Evolutionary conservation across 2,113 vertebrate genomes (phyloP).

Genomic region (Asarcornis scutulata): DNA sequence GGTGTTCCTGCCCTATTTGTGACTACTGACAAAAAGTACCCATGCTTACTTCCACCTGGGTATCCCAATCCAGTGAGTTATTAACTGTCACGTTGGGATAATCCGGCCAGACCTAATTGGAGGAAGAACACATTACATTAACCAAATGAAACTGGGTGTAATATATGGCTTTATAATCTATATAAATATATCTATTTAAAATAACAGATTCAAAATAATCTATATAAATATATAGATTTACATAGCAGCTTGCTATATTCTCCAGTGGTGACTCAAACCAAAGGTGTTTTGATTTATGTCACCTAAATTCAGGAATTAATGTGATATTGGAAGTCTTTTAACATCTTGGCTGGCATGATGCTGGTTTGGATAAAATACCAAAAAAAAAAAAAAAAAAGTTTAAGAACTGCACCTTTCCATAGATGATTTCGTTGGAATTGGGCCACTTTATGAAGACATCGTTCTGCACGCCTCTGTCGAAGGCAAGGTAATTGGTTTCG

Average conservation of each 20-base stretch:
- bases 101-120: constrained; percentile 92
- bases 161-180: not conserved
- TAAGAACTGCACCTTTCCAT: constrained; percentile 83
- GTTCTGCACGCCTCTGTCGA: constrained; percentile 62
- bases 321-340: not conserved
- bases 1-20: not conserved
- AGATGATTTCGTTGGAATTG: constrained; percentile 78
- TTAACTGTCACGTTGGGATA: constrained; percentile 79
- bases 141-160: no score
- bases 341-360: rapidly evolving
- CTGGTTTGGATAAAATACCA: not conserved
- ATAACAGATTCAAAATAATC: no score
- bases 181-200: no score
- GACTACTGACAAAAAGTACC: not conserved
- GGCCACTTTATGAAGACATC: constrained; percentile 93
- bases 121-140: not conserved
- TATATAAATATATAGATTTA: no score
- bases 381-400: not conserved
- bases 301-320: rapidly evolving
- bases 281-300: not conserved
- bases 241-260: no score
- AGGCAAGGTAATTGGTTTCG: constrained; percentile 85
- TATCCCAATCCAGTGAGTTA: constrained; percentile 81
- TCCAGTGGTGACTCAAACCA: rapidly evolving
- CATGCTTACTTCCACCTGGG: constrained; percentile 82